Evolutionary conservation across 2,888 invertebrate species (phyloP), one percentile per base, ranked within the genome.

Genomic region (Chrysolina americana): DNA sequence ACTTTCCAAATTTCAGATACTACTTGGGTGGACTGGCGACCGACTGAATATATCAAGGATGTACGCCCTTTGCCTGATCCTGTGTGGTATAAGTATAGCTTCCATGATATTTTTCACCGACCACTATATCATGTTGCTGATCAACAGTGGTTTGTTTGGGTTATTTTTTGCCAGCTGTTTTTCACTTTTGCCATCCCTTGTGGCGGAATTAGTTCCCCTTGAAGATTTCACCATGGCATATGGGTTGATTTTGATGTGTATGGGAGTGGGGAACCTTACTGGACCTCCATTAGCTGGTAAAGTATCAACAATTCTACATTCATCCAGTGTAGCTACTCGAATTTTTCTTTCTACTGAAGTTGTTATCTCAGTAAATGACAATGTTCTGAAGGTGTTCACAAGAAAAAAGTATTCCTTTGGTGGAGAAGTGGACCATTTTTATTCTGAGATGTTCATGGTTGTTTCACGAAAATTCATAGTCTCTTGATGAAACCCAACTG

Each of bases 181-280:
- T 87, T 94, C 96, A 0, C 94, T 98, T 80, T 96, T 97, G 0
- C 96, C 97, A 0, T 95, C 96, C 83, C 93, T 98, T 81, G 89
- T 98, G 80, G 96, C 97, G 63, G 94, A 96, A 84, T 89, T 98
- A 83, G 94, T 98, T 41, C 96, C 97, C 8, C 88, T 98, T 85
- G 96, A 97, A 85, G 92, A 95, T 79, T 97, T 98, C 86, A 97
- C 98, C 9, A 94, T 94, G 78, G 97, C 97, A 19, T 98, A 98
- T 87, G 98, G 98, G 23, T 88, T 98, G 81, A 93, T 95, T 80
- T 89, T 97, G 81, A 89, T 98, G 73, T 95, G 96, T 76, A 97
- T 98, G 88, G 98, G 98, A 15, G 92, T 98, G 76, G 98, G 97
- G 9, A 97, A 97, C 89, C 90, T 98, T 66, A 90, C 95, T 77